These are phyloP conservation scores for Enteromius trimaculatus DNA, from an alignment of 2,797 vertebrate genomes.

Conservation along the genomic window DNA sequence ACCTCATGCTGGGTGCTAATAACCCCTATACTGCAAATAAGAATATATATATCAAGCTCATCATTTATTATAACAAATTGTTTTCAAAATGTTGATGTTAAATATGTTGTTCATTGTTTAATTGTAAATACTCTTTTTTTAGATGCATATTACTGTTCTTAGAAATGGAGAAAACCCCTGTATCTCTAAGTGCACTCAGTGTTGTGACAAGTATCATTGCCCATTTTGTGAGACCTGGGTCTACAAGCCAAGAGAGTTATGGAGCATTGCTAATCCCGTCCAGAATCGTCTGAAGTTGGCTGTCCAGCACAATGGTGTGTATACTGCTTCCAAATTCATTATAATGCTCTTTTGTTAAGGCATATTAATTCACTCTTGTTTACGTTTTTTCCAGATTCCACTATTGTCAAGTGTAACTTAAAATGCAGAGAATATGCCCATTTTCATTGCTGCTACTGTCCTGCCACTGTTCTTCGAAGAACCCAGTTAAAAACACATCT, in stretches of 20 bases:
- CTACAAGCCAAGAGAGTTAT: slow-evolving; percentile 15
- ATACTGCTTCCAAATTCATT: not conserved
- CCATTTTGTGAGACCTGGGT: slow-evolving; percentile 28
- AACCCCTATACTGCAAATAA: not conserved
- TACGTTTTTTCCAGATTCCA: not conserved
- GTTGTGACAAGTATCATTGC: slow-evolving; percentile 31
- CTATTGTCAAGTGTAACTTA: slow-evolving; percentile 16
- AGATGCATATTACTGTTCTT: slow-evolving; percentile 20
- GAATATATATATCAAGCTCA: not conserved
- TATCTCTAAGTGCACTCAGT: slow-evolving; percentile 21
- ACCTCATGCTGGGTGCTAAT: not conserved
- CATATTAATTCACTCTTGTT: not conserved
- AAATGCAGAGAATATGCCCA: slow-evolving; percentile 23
- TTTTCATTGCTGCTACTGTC: slow-evolving; percentile 33
- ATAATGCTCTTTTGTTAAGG: not conserved
- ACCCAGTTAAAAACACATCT: not conserved
- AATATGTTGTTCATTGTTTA: not conserved
- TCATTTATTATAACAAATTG: not conserved
- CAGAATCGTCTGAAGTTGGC: slow-evolving; percentile 27
- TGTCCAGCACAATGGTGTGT: slow-evolving; percentile 1
- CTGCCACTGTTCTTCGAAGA: slow-evolving; percentile 15
- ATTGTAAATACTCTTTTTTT: slow-evolving; percentile 9
- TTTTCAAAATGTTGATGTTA: not conserved
- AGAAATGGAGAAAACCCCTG: slow-evolving; percentile 15
- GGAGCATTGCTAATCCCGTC: slow-evolving; percentile 5